Evolutionary conservation across 1,140 invertebrate genomes (phyloP), one percentile per base, ranked within the genome.

Genomic region (Polyergus mexicanus): DNA sequence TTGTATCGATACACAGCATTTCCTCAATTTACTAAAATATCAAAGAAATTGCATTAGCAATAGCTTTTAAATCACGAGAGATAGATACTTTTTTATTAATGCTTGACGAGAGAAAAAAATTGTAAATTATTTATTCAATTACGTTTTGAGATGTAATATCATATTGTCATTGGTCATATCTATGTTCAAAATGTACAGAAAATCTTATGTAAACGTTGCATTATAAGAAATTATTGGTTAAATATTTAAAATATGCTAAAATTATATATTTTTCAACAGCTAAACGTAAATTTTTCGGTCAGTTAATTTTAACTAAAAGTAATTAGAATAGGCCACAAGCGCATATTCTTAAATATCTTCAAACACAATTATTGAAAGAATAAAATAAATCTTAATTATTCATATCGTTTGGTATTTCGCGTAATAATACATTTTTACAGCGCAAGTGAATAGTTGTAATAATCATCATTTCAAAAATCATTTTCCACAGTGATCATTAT

Each of bases 1-100:
- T 28, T 44, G n/a, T 58, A 58, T 69, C 68, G 44, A 60, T 41
- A 69, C 56, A 71, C 77, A 22, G 35, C 38, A 38, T 83, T 74
- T n/a, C 38, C 6, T 41, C 47, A 32, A 56, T 68, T 68, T 32
- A 69, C 4, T 25, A 11, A 80, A 38, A 69, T 68, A 69, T 41
- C n/a, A 11, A 76, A 47, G 32, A 75, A 63, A 41, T 68, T 68
- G 62, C n/a, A 22, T 66, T 28, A 25, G n/a, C n/a, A n/a, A n/a
- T n/a, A n/a, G 8, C 16, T 32, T 58, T 38, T 44, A 2, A 38
- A 28, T 16, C 19, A 68, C 44, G 10, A 71, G 11, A 44, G 51
- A 44, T 28, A 3, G 16, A n/a, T 32, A 47, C 22, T 44, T 41
- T n/a, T 80, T 44, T 32, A 19, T 51, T 32, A 19, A 7, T 44